Evolutionary conservation across 2,797 vertebrate species (phyloP).

Genomic region (Sebastiscus albofasciatus): DNA sequence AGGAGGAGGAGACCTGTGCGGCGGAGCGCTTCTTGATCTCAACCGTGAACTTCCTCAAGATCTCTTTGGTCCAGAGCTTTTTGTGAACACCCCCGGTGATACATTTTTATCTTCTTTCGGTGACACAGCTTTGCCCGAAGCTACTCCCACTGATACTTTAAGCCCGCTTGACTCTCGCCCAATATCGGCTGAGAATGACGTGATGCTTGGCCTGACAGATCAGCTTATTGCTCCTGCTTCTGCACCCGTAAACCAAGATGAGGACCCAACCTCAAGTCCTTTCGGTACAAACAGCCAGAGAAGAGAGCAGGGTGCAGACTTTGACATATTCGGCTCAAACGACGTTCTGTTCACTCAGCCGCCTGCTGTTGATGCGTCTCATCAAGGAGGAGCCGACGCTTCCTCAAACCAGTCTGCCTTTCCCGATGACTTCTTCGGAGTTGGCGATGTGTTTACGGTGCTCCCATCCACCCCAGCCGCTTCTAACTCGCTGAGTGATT

Average conservation of each 20-base stretch:
- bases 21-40: constrained; percentile 27
- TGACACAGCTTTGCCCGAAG: constrained; percentile 16
- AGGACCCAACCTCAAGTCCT: constrained; percentile 15
- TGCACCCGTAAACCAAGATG: not conserved
- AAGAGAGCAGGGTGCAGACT: constrained; percentile 18
- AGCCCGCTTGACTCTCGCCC: constrained; percentile 17
- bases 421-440: constrained; percentile 66
- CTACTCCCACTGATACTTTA: constrained; percentile 21
- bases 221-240: constrained; percentile 13
- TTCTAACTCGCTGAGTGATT: constrained; percentile 48
- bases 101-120: constrained; percentile 6
- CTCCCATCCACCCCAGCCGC: constrained; percentile 1
- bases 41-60: constrained; percentile 3
- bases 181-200: constrained; percentile 1
- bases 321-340: constrained; percentile 73
- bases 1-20: not conserved
- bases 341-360: constrained; percentile 36
- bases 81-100: not conserved
- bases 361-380: not conserved
- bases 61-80: constrained; percentile 31
- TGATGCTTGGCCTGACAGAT: not conserved
- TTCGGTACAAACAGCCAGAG: constrained; percentile 15
- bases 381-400: constrained; percentile 27
- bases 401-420: constrained; percentile 35
- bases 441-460: constrained; percentile 22